Conservation (phyloP, 2,888 invertebrate genomes). For the Cryptosula pallasiana region DNA sequence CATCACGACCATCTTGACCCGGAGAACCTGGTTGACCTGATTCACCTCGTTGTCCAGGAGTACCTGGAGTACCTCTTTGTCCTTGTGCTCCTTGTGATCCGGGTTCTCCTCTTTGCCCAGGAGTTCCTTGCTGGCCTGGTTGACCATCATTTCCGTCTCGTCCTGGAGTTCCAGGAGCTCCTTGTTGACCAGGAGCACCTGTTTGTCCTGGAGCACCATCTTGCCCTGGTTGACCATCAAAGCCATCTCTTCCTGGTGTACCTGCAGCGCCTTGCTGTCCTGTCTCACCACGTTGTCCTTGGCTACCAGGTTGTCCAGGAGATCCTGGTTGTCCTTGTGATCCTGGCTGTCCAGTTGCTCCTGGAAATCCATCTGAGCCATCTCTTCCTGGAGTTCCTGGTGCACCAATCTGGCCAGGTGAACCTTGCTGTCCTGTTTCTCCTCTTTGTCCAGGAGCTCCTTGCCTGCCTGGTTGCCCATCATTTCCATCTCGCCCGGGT, state of each 20-base stretch:
- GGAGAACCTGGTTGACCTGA: not conserved
- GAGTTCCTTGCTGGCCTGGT: not conserved
- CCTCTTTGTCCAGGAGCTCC: not conserved
- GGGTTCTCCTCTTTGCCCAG: not conserved
- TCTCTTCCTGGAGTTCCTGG: not conserved
- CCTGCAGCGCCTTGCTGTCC: constrained; percentile 12
- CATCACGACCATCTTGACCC: not conserved
- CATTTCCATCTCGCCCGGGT: not conserved
- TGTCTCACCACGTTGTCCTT: constrained; percentile 7
- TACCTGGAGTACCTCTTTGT: not conserved
- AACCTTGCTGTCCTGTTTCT: constrained; percentile 1
- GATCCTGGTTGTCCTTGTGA: not conserved
- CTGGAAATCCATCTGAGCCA: not conserved
- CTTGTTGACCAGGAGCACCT: not conserved
- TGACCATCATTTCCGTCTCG: not conserved
- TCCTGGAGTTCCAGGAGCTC: constrained; percentile 6
- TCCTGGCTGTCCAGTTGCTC: not conserved
- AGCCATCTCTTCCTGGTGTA: constrained; percentile 2
- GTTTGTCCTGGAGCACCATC: constrained; percentile 13
- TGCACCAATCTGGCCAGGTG: not conserved
- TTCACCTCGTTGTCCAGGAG: not conserved
- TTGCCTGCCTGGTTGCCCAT: not conserved
- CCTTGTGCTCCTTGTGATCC: constrained; percentile 14
- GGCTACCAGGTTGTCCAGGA: not conserved
- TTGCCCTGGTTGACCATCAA: constrained; percentile 9